phyloP scores from a whole-genome alignment of 1,140 invertebrate species.

The Andricus grossulariae region DNA sequence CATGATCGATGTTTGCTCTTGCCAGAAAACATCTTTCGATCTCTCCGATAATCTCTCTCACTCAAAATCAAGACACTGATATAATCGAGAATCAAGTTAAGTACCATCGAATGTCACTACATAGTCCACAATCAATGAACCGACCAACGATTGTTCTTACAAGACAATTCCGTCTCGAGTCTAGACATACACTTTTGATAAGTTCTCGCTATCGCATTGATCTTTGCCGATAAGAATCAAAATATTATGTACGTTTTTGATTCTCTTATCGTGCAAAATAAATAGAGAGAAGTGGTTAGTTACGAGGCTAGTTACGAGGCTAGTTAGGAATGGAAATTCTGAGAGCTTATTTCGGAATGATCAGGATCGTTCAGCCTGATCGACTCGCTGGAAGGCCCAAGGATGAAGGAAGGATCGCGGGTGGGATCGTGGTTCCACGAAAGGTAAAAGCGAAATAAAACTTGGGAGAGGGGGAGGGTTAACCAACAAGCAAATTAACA shows the following conservation, averaged over 20 bases:
- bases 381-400: slow-evolving; percentile 21
- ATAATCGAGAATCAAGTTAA: too few relatives aligned
- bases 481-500: slow-evolving; percentile 77
- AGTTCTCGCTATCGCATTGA: background rate
- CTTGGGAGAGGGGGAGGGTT: slow-evolving; percentile 54
- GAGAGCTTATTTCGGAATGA: background rate
- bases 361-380: background rate
- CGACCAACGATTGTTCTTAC: background rate
- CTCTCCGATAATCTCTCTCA: slow-evolving; percentile 42
- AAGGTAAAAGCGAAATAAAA: slow-evolving; percentile 44
- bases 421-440: slow-evolving; percentile 32
- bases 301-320: too few relatives aligned
- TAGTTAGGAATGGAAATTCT: background rate
- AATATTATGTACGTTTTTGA: background rate
- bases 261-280: background rate
- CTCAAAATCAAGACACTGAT: slow-evolving; percentile 4
- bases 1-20: background rate
- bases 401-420: slow-evolving; percentile 23
- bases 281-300: background rate
- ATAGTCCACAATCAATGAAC: slow-evolving; percentile 5
- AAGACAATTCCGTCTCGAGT: background rate
- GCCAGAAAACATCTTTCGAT: slow-evolving; percentile 49
- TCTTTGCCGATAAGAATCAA: too few relatives aligned
- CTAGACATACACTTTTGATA: background rate
- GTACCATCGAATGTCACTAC: background rate